A percentile compares a stretch with the other conserved stretches of the same genome.
These are phyloP conservation scores for Andrena marginata DNA, from an alignment of 2,888 invertebrate genomes.

Conservation along the genomic window DNA sequence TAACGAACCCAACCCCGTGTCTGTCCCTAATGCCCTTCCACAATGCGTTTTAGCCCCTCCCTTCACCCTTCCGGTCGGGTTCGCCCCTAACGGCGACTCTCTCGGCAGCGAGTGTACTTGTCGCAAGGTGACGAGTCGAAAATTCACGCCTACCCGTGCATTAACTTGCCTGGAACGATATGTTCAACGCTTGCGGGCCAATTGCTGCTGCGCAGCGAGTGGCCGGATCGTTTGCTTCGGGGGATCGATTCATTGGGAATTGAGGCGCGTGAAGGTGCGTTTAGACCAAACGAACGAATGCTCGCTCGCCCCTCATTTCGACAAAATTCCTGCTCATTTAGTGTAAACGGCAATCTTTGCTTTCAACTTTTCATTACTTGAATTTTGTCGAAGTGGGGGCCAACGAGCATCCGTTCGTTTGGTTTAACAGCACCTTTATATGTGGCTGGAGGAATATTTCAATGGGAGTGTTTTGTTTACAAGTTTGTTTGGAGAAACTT, in stretches of 20 bases:
- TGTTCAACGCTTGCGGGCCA: not conserved
- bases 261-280: too few relatives aligned
- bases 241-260: not conserved
- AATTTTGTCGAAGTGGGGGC: too few relatives aligned
- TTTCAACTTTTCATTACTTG: too few relatives aligned
- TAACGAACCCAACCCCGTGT: slow-evolving; percentile 76
- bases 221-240: not conserved
- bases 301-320: too few relatives aligned
- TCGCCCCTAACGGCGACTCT: slow-evolving; percentile 31
- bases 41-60: slow-evolving; percentile 57
- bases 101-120: slow-evolving; percentile 27
- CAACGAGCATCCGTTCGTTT: too few relatives aligned
- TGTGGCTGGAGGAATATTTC: too few relatives aligned
- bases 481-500: too few relatives aligned
- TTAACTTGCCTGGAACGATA: not conserved
- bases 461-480: too few relatives aligned
- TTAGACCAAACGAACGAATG: too few relatives aligned
- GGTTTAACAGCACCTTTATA: not conserved
- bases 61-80: slow-evolving; percentile 17
- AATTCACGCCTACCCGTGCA: slow-evolving; percentile 18
- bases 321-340: too few relatives aligned
- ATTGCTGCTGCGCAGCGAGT: not conserved
- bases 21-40: slow-evolving; percentile 63
- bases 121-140: slow-evolving; percentile 33
- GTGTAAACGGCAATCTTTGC: too few relatives aligned